These are phyloP conservation scores for Orchesella cincta DNA, from an alignment of 1,140 invertebrate species.

Conservation along the genomic window DNA sequence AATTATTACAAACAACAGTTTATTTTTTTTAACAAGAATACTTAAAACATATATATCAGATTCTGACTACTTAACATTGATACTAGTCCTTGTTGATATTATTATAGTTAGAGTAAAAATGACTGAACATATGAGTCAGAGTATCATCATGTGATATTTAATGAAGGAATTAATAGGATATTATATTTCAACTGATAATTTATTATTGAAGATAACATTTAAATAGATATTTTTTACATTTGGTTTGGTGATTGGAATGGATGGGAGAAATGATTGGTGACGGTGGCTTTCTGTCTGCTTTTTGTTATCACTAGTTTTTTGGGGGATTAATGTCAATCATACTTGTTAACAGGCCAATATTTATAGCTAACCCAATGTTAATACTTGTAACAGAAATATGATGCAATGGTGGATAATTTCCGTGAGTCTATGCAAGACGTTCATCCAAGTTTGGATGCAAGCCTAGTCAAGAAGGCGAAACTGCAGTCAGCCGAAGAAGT, in stretches of 20 bases:
- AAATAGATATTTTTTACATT: no score
- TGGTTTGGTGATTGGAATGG: slow-evolving; percentile 4
- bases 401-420: slow-evolving; percentile 82
- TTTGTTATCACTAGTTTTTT: background rate
- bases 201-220: background rate
- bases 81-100: no score
- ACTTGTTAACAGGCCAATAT: background rate
- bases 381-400: slow-evolving; percentile 72
- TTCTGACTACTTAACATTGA: no score
- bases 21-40: no score
- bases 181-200: no score
- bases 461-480: slow-evolving; percentile 56
- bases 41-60: no score
- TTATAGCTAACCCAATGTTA: slow-evolving; percentile 7
- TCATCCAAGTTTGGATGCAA: slow-evolving; percentile 75
- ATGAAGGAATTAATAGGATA: no score
- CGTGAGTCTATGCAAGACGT: slow-evolving; percentile 82
- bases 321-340: background rate
- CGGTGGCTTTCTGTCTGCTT: slow-evolving; percentile 1
- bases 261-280: slow-evolving; percentile 12
- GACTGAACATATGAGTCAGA: no score
- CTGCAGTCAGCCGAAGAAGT: slow-evolving; percentile 69
- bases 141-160: no score
- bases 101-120: no score
- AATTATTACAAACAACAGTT: no score